phyloP scores from a whole-genome alignment of 2,888 invertebrate genomes.

The Euzetes globulus region DNA sequence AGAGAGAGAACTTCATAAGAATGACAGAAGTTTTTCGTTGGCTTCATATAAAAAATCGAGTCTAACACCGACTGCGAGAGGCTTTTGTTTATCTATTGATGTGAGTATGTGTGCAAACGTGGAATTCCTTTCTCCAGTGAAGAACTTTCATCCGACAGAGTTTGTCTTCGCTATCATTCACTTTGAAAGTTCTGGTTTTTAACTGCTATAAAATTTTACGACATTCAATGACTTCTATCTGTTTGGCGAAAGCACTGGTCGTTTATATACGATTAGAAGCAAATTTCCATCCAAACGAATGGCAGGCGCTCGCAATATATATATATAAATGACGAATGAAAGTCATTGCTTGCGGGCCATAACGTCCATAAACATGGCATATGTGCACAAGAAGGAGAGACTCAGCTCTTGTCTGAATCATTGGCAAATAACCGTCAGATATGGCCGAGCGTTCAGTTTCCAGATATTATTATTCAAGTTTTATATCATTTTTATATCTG shows the following conservation, averaged over 20 bases:
- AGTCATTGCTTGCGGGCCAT: neutral
- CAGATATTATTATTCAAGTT: neutral
- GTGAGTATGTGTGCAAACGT: neutral
- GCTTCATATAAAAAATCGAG: neutral
- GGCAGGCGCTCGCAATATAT: neutral
- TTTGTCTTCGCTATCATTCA: neutral
- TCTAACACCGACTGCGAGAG: neutral
- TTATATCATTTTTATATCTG: neutral
- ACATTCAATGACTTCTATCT: neutral
- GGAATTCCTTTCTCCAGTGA: neutral
- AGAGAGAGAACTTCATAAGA: neutral
- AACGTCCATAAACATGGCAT: neutral
- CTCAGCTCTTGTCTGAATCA: neutral
- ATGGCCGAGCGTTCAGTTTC: neutral
- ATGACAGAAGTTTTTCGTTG: neutral
- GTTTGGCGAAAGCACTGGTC: neutral
- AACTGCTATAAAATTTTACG: slow-evolving; percentile 11
- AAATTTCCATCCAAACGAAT: neutral
- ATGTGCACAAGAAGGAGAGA: neutral
- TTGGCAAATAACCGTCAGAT: neutral
- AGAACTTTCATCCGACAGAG: neutral
- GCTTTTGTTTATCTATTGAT: slow-evolving; percentile 23
- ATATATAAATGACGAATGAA: too few relatives aligned
- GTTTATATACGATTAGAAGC: neutral
- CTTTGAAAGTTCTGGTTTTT: slow-evolving; percentile 1